A percentile compares a stretch with the other conserved stretches of the same genome.
Conservation (phyloP, 2,888 invertebrate species). For the Nomada lathburiana region DNA sequence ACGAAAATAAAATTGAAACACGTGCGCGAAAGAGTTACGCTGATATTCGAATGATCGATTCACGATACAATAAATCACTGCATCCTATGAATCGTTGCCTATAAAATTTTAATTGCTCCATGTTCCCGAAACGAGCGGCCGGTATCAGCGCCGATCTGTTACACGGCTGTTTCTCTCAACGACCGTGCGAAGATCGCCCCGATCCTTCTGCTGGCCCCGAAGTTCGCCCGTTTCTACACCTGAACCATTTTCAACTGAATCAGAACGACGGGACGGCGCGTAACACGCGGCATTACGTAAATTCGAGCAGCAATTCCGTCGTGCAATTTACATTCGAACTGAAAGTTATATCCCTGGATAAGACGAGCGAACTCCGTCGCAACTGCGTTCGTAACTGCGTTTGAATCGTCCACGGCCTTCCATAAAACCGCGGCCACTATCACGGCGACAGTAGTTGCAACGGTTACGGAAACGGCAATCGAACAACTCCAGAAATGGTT, state of each 20-base stretch:
- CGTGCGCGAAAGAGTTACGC: too few species aligned
- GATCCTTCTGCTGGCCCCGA: neutral
- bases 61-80: too few species aligned
- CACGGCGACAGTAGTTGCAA: constrained; percentile 55
- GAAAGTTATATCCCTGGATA: constrained; percentile 55
- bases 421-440: constrained; percentile 49
- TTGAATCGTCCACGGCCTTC: constrained; percentile 41
- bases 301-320: constrained; percentile 45
- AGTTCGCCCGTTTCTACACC: constrained; percentile 15
- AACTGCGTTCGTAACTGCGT: constrained; percentile 53
- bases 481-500: constrained; percentile 58
- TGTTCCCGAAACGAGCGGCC: too few species aligned
- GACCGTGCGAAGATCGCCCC: constrained; percentile 17
- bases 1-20: too few species aligned
- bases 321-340: constrained; percentile 49
- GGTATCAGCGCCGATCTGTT: neutral
- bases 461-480: constrained; percentile 61
- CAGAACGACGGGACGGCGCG: constrained; percentile 24
- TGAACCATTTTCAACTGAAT: constrained; percentile 51
- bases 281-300: constrained; percentile 43
- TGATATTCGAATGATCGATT: too few species aligned
- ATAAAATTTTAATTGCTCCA: too few species aligned
- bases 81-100: too few species aligned
- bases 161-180: neutral
- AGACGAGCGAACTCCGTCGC: constrained; percentile 50